Evolutionary conservation across 37 sponge, comb jelly and placozoan species (phyloP).

Genomic region (Haliclona indistincta): DNA sequence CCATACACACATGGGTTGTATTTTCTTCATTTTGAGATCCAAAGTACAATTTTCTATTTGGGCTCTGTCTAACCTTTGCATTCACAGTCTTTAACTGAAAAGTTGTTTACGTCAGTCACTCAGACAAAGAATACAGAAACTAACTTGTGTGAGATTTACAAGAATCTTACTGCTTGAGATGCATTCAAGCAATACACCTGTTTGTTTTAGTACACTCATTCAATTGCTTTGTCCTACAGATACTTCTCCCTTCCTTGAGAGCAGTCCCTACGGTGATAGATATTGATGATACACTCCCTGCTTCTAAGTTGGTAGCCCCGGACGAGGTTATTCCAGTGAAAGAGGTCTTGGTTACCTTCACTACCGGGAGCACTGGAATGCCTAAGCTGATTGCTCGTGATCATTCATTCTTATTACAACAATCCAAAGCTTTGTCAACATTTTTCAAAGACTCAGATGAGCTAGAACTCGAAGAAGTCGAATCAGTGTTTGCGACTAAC

Average conservation of each 20-base stretch:
- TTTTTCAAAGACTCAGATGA: conserved; percentile 21
- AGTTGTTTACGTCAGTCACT: no score
- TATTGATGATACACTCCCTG: conserved; percentile 16
- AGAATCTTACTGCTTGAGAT: no score
- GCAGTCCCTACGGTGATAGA: conserved; percentile 39
- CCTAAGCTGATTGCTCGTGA: conserved; percentile 61
- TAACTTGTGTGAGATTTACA: no score
- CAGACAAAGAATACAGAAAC: no score
- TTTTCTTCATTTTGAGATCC: no score
- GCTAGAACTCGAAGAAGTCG: conserved; percentile 32
- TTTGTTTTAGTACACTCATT: no score
- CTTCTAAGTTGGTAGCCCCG: conserved; percentile 33
- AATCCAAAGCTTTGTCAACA: conserved; percentile 34
- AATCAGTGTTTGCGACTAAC: conserved; percentile 47
- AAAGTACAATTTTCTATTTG: no score
- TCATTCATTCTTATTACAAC: conserved; percentile 54
- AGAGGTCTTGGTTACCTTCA: conserved; percentile 63
- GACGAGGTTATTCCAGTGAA: conserved; percentile 28
- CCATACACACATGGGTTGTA: no score
- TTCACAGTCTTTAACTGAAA: no score
- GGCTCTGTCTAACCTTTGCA: no score
- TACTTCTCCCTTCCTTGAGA: conserved; percentile 42
- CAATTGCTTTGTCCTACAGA: no score
- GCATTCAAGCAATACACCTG: no score
- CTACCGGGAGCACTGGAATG: conserved; percentile 72